These are phyloP conservation scores for Drosophila formosana DNA, from an alignment of 2,888 invertebrate genomes.

Conservation along the genomic window DNA sequence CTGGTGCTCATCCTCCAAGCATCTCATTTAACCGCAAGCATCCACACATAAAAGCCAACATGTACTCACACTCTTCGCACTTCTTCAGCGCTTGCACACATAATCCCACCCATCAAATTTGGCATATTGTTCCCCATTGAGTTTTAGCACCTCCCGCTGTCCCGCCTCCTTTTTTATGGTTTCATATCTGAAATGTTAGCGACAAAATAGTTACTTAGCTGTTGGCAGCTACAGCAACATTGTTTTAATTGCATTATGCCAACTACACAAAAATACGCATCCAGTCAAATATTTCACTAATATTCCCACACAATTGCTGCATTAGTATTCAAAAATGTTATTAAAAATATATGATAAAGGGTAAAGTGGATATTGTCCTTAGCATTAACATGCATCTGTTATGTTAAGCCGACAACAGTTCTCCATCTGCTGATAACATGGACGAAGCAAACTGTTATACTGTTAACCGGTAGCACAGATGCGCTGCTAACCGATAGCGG, in stretches of 20 bases:
- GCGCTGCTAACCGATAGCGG: constrained; percentile 42
- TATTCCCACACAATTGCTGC: background rate
- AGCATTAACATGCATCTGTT: constrained; percentile 4
- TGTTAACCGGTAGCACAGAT: constrained; percentile 77
- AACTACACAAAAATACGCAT: background rate
- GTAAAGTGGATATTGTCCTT: background rate
- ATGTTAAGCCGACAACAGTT: constrained; percentile 6
- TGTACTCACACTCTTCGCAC: constrained; percentile 2
- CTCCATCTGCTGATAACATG: constrained; percentile 35
- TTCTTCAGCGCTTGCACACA: background rate
- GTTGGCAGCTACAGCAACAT: background rate
- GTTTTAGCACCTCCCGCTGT: constrained; percentile 1
- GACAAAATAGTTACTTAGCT: constrained; percentile 1
- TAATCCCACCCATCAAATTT: constrained; percentile 53
- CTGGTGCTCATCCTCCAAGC: constrained; percentile 18
- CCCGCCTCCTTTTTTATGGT: constrained; percentile 8
- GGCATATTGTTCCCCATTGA: constrained; percentile 53
- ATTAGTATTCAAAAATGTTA: background rate
- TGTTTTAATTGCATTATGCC: background rate
- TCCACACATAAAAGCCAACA: constrained; percentile 48
- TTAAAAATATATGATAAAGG: background rate
- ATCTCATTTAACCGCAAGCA: constrained; percentile 72
- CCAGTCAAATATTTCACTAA: background rate
- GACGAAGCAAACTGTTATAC: constrained; percentile 37
- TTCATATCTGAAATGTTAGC: constrained; percentile 6